Conservation (phyloP, 2,113 vertebrate genomes). For the Mystacornis crossleyi region DNA sequence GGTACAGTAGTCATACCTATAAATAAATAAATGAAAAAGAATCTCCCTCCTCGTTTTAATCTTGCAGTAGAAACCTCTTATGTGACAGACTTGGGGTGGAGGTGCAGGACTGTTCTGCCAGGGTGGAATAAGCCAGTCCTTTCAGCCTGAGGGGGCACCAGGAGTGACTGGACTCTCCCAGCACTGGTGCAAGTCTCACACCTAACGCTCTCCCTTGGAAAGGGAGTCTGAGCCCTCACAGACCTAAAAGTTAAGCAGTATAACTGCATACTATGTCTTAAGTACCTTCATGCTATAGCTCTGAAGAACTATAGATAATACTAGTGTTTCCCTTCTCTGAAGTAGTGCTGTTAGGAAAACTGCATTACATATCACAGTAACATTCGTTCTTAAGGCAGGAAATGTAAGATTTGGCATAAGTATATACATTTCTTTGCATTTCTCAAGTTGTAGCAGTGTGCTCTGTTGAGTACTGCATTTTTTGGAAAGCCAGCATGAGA, state of each 20-base stretch:
- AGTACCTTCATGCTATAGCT: not conserved
- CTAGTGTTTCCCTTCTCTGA: not conserved
- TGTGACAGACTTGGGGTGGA: rapidly evolving
- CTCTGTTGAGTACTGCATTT: not conserved
- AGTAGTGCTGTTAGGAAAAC: not conserved
- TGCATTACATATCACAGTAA: not conserved
- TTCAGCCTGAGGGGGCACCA: not conserved
- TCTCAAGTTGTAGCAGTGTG: not conserved
- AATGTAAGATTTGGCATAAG: not conserved
- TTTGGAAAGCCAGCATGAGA: not conserved
- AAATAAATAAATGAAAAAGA: not conserved
- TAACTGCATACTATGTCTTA: not conserved
- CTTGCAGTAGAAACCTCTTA: not conserved
- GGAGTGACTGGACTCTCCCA: not conserved
- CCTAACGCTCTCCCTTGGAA: not conserved
- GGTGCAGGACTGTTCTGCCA: not conserved
- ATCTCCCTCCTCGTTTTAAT: not conserved
- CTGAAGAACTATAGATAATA: not conserved
- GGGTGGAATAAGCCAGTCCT: not conserved
- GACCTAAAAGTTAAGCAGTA: not conserved
- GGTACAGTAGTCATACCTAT: not conserved
- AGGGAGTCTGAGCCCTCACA: not conserved
- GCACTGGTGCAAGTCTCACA: not conserved
- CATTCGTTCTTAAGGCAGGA: not conserved
- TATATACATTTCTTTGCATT: not conserved